Evolutionary conservation across 2,797 vertebrate genomes (phyloP).

Genomic region (Cygnus olor): DNA sequence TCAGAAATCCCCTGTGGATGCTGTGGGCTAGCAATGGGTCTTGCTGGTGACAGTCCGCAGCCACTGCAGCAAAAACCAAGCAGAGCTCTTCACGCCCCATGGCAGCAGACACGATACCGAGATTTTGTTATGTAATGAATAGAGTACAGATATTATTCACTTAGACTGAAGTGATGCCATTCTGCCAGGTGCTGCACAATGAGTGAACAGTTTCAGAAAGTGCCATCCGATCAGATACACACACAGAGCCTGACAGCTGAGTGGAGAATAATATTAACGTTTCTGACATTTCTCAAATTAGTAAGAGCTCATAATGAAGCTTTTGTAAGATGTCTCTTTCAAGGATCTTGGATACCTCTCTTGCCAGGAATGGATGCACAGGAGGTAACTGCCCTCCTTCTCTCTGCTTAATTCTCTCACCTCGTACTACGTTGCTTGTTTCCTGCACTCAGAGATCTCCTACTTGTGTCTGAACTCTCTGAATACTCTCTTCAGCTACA

Average conservation of each 20-base stretch:
- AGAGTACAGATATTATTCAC: not conserved
- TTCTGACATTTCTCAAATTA: constrained; percentile 17
- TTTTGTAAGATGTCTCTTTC: not conserved
- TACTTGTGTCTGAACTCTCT: constrained; percentile 43
- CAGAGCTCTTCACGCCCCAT: accelerated
- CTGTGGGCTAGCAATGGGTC: not conserved
- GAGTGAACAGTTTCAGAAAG: accelerated
- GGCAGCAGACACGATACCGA: not conserved
- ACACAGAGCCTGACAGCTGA: not conserved
- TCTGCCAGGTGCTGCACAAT: not conserved
- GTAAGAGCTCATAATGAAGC: not conserved
- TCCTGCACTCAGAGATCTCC: not conserved
- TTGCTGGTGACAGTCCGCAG: not conserved
- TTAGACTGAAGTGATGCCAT: not conserved
- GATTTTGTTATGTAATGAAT: not conserved
- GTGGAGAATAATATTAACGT: not conserved
- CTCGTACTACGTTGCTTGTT: accelerated
- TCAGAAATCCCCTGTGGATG: not conserved
- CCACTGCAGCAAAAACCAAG: not conserved
- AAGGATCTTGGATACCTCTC: not conserved
- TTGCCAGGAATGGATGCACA: not conserved
- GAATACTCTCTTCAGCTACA: constrained; percentile 42
- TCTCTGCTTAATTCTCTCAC: constrained; percentile 10
- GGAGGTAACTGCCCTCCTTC: not conserved
- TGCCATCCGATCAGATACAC: not conserved